Percentiles rank a stretch among this genome's conserved stretches.
These are phyloP conservation scores for Rhaphigaster nebulosa DNA, from an alignment of 2,888 invertebrate genomes.

Conservation along the genomic window DNA sequence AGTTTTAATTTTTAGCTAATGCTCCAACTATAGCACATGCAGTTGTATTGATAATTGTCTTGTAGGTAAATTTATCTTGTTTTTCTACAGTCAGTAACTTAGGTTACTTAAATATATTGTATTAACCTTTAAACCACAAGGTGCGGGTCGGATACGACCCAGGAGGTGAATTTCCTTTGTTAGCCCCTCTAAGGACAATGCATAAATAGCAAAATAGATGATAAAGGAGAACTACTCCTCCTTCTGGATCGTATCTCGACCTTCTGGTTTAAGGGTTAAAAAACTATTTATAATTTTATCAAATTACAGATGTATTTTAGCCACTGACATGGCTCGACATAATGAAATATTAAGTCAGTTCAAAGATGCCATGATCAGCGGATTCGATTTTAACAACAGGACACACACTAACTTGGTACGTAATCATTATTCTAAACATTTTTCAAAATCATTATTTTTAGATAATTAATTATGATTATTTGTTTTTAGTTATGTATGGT, in stretches of 20 bases:
- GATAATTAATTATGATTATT: not conserved
- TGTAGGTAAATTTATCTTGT: not conserved
- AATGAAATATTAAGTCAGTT: slow-evolving; percentile 83
- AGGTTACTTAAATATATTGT: not conserved
- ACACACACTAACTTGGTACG: slow-evolving; percentile 80
- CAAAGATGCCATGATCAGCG: slow-evolving; percentile 75
- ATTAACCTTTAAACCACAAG: too few relatives aligned
- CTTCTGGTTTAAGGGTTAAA: too few relatives aligned
- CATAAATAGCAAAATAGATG: too few relatives aligned
- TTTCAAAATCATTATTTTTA: not conserved
- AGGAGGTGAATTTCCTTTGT: too few relatives aligned
- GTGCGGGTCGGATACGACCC: too few relatives aligned
- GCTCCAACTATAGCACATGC: too few relatives aligned
- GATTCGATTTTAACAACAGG: slow-evolving; percentile 78
- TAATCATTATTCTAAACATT: not conserved
- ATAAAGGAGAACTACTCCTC: too few relatives aligned
- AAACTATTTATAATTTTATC: not conserved
- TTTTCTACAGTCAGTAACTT: not conserved
- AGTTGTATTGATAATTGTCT: too few relatives aligned
- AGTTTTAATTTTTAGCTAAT: too few relatives aligned
- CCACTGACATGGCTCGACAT: slow-evolving; percentile 85
- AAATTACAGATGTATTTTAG: slow-evolving; percentile 76
- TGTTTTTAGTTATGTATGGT: slow-evolving; percentile 79
- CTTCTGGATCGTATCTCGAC: too few relatives aligned
- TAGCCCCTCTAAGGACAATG: too few relatives aligned